Evolutionary conservation across 2,888 invertebrate species (phyloP).

Genomic region (Machimus rusticus): DNA sequence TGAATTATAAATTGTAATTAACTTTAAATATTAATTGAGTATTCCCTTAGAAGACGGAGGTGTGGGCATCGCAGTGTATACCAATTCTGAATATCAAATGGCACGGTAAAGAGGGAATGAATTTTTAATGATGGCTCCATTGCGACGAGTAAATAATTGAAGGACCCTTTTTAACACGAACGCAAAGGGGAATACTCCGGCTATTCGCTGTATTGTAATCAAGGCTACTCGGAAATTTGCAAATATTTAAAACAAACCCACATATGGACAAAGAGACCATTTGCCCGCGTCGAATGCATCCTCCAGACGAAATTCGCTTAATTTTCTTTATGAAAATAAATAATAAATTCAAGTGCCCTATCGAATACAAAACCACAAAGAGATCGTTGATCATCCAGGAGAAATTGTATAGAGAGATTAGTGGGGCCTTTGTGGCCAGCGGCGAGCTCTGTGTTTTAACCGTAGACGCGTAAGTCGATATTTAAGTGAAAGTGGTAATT

Average conservation of each 20-base stretch:
- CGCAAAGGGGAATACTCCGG: not conserved
- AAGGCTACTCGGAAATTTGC: not conserved
- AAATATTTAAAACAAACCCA: slow-evolving; percentile 17
- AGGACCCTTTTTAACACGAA: not conserved
- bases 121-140: not conserved
- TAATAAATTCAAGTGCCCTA: slow-evolving; percentile 32
- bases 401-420: not conserved
- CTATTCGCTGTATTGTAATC: not conserved
- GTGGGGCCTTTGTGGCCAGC: not conserved
- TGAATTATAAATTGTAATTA: not conserved
- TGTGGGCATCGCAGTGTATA: not conserved
- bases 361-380: slow-evolving; percentile 13
- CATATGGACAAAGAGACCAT: not conserved
- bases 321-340: not conserved
- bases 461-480: not conserved
- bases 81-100: not conserved
- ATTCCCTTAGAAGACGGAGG: not conserved
- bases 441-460: slow-evolving; percentile 17
- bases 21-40: not conserved
- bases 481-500: slow-evolving; percentile 17
- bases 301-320: not conserved
- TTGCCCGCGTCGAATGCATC: not conserved
- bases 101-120: not conserved
- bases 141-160: not conserved
- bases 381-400: not conserved